Percentiles rank a stretch among this genome's conserved stretches.
Evolutionary conservation across 2,113 vertebrate genomes (phyloP).

Genomic region (Corydoras sp.): DNA sequence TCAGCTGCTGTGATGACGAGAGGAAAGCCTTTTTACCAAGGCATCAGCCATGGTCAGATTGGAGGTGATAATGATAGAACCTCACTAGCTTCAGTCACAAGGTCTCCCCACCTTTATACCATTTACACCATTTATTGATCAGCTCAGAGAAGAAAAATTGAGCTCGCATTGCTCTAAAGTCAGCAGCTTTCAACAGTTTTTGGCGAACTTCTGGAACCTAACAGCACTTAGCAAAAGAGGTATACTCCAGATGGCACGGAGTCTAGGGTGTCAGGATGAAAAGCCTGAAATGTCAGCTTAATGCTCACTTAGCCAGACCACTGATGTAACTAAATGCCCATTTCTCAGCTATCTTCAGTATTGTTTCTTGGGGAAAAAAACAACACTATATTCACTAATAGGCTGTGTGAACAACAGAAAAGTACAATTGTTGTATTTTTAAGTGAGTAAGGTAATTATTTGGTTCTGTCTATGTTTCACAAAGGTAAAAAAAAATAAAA

Average conservation of each 20-base stretch:
- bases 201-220: conserved; percentile 24
- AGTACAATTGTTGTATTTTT: neutral
- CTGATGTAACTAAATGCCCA: conserved; percentile 21
- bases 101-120: conserved; percentile 33
- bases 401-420: neutral
- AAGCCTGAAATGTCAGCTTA: conserved; percentile 9
- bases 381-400: no score
- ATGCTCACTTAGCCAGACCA: conserved; percentile 20
- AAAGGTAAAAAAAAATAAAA: conserved; percentile 9
- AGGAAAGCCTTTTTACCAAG: conserved; percentile 24
- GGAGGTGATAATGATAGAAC: conserved; percentile 39
- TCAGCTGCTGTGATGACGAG: conserved; percentile 22
- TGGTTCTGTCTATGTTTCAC: conserved; percentile 14
- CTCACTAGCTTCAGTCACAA: conserved; percentile 25
- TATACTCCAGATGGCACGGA: conserved; percentile 28
- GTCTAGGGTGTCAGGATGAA: conserved; percentile 8
- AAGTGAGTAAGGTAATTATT: conserved; percentile 19
- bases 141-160: conserved; percentile 10
- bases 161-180: conserved; percentile 17
- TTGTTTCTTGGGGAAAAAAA: no score
- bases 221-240: conserved; percentile 12
- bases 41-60: conserved; percentile 37
- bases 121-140: conserved; percentile 36
- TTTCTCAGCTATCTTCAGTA: conserved; percentile 9
- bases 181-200: conserved; percentile 39